Conservation (phyloP, 2,888 invertebrate genomes). For the Linnaemya vulpina region DNA sequence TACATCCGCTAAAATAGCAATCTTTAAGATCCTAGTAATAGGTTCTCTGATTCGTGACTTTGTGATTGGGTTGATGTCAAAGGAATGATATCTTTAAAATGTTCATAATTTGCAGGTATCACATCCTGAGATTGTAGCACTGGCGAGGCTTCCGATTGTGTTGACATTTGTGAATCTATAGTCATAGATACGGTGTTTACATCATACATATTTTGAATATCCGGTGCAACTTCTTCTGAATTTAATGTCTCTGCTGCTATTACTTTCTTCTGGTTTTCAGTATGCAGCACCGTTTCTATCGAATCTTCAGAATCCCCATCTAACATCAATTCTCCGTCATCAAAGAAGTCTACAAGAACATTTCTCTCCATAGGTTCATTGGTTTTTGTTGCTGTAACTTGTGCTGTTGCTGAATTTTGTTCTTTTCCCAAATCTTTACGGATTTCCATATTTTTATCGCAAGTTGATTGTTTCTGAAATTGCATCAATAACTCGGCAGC, state of each 20-base stretch:
- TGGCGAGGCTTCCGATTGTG: conserved; percentile 9
- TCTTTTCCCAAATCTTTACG: background rate
- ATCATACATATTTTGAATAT: conserved; percentile 25
- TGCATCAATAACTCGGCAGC: background rate
- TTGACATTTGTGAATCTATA: conserved; percentile 32
- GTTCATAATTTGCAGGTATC: conserved; percentile 38
- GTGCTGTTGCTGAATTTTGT: background rate
- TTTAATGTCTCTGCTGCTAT: background rate
- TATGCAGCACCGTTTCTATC: conserved; percentile 3
- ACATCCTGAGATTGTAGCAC: conserved; percentile 34
- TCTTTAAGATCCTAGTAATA: background rate
- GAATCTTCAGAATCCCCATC: conserved; percentile 25
- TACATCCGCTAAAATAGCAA: background rate
- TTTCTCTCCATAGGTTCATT: background rate
- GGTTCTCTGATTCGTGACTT: background rate
- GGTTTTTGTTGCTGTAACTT: background rate
- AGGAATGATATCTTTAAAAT: conserved; percentile 43
- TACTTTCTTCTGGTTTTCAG: background rate
- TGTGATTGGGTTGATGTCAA: conserved; percentile 56
- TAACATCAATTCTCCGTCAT: background rate
- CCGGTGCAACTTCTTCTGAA: conserved; percentile 49
- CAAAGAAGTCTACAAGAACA: background rate
- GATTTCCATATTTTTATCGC: no score
- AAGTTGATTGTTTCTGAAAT: background rate
- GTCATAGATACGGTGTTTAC: conserved; percentile 49